Conservation (phyloP, 1,140 invertebrate species). For the Aporrectodea caliginosa region DNA sequence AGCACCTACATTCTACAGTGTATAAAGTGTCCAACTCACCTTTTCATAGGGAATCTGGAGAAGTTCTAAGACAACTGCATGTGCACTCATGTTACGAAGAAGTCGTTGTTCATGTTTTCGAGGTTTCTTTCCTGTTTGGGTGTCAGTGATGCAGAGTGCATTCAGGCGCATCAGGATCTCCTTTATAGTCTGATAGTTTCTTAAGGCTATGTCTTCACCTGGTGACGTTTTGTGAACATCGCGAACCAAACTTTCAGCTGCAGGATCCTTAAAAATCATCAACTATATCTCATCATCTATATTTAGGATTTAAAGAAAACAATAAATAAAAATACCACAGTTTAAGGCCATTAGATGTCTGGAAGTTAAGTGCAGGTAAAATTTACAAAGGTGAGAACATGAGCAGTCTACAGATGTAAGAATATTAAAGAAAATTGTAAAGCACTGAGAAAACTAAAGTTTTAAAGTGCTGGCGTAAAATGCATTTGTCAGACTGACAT, state of each 20-base stretch:
- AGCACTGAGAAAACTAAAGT: too few species aligned
- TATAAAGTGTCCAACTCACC: slow-evolving; percentile 44
- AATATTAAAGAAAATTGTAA: too few species aligned
- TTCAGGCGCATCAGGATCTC: slow-evolving; percentile 72
- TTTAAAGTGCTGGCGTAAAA: too few species aligned
- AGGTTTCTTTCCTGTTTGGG: slow-evolving; percentile 63
- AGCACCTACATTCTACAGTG: too few species aligned
- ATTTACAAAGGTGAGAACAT: too few species aligned
- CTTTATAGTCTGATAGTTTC: slow-evolving; percentile 82
- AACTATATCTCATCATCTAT: too few species aligned
- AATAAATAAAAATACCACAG: too few species aligned
- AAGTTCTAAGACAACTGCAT: slow-evolving; percentile 91
- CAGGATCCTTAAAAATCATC: slow-evolving; percentile 42
- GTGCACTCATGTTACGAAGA: slow-evolving; percentile 91
- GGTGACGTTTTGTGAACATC: slow-evolving; percentile 71
- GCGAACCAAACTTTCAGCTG: slow-evolving; percentile 63
- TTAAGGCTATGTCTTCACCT: slow-evolving; percentile 67
- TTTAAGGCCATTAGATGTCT: too few species aligned
- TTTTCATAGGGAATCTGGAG: slow-evolving; percentile 68
- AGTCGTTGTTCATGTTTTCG: slow-evolving; percentile 89
- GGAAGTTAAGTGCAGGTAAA: too few species aligned
- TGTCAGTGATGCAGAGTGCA: slow-evolving; percentile 72
- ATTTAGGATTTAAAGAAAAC: too few species aligned
- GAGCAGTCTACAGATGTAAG: too few species aligned
- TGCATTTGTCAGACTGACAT: too few species aligned